These are phyloP conservation scores for Hyperoplus lanceolatus DNA, from an alignment of 2,797 vertebrate genomes.

Conservation along the genomic window DNA sequence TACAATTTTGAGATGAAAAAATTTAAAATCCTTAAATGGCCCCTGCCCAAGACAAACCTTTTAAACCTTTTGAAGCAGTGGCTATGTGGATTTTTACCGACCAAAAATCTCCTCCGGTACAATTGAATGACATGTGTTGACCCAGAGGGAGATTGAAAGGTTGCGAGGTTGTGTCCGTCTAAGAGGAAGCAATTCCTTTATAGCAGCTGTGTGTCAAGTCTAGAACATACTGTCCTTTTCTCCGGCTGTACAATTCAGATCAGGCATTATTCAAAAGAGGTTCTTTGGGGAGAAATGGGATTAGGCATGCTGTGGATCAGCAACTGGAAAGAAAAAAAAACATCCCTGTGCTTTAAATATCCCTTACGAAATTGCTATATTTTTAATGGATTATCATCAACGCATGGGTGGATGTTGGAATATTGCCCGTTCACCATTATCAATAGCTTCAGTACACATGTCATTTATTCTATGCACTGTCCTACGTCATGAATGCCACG, in stretches of 20 bases:
- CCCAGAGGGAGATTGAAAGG: constrained; percentile 5
- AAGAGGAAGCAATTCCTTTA: constrained; percentile 12
- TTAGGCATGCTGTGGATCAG: neutral
- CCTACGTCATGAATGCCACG: constrained; percentile 4
- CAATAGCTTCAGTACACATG: neutral
- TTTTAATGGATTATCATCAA: constrained; percentile 22
- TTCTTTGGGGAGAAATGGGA: neutral
- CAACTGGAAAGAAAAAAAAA: neutral
- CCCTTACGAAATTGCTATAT: neutral
- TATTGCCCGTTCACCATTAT: neutral
- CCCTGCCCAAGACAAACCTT: neutral
- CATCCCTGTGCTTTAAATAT: neutral
- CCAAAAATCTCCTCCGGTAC: neutral
- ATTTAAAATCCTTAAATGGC: neutral
- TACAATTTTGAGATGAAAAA: neutral
- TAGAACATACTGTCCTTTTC: neutral
- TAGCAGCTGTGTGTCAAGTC: constrained; percentile 8
- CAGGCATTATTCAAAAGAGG: neutral
- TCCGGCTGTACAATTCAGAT: constrained; percentile 9
- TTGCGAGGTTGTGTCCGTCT: constrained; percentile 1
- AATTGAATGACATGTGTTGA: constrained; percentile 26
- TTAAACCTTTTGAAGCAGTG: neutral
- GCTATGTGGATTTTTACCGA: neutral
- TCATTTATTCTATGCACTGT: constrained; percentile 22
- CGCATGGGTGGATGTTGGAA: constrained; percentile 7